Conservation (phyloP, 2,888 invertebrate genomes). For the Muschampia plurimacula region DNA sequence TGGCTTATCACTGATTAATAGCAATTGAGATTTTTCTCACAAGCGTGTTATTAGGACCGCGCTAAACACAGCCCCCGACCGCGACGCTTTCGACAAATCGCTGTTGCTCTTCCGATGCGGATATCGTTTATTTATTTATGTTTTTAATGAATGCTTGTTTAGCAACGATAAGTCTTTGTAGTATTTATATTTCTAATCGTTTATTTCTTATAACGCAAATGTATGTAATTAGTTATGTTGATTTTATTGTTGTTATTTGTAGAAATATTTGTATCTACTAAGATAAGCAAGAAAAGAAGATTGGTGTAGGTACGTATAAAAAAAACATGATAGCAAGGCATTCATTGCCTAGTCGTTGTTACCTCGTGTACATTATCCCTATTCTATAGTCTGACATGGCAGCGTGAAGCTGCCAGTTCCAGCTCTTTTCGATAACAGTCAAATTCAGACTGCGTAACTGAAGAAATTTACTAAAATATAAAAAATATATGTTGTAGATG, state of each 20-base stretch:
- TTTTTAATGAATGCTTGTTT: conserved; percentile 37
- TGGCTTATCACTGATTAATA: conserved; percentile 82
- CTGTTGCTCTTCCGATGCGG: conserved; percentile 69
- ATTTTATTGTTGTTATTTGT: not conserved
- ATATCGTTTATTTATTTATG: conserved; percentile 48
- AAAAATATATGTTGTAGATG: too few species aligned
- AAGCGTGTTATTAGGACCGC: conserved; percentile 76
- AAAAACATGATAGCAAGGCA: too few species aligned
- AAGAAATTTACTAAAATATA: too few species aligned
- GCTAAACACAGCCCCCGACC: conserved; percentile 66
- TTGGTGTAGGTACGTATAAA: too few species aligned
- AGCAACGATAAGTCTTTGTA: conserved; percentile 15
- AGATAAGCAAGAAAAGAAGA: too few species aligned
- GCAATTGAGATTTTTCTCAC: conserved; percentile 81
- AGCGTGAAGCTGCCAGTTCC: too few species aligned
- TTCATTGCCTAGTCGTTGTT: too few species aligned
- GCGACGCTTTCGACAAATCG: conserved; percentile 74
- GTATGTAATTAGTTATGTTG: not conserved
- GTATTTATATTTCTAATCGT: conserved; percentile 1
- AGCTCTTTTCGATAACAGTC: too few species aligned
- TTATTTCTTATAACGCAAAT: not conserved
- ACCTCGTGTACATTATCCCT: too few species aligned
- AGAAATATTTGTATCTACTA: too few species aligned
- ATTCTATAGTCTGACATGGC: too few species aligned
- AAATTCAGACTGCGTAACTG: too few species aligned